These are phyloP conservation scores for Ruditapes philippinarum DNA, from an alignment of 1,140 invertebrate species.

Conservation along the genomic window DNA sequence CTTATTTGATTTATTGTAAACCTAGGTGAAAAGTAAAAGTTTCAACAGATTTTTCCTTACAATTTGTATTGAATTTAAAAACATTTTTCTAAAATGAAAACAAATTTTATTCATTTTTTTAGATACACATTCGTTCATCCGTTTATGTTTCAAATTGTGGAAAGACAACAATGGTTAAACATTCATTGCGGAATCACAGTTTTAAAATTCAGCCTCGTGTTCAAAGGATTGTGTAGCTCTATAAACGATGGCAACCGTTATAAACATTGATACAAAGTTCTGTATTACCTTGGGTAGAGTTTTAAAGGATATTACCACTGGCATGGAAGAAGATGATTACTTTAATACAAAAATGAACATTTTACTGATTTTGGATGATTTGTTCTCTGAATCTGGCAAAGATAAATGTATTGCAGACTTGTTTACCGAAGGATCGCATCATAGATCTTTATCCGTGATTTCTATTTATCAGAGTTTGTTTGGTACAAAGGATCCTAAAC, in stretches of 20 bases:
- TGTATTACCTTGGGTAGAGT: neutral
- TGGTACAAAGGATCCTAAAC: constrained; percentile 55
- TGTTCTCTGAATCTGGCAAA: constrained; percentile 40
- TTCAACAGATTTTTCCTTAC: too few species aligned
- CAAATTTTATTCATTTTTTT: too few species aligned
- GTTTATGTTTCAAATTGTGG: too few species aligned
- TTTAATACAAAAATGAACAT: neutral
- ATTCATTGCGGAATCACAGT: too few species aligned
- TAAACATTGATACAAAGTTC: neutral
- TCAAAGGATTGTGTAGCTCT: constrained; percentile 40
- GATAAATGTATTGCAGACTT: constrained; percentile 32
- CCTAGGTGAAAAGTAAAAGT: too few species aligned
- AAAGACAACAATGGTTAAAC: too few species aligned
- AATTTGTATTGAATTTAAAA: too few species aligned
- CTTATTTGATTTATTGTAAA: too few species aligned
- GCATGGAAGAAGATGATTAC: constrained; percentile 12
- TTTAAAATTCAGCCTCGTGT: constrained; percentile 12
- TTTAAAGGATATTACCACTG: neutral
- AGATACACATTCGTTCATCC: too few species aligned
- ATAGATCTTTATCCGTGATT: constrained; percentile 54
- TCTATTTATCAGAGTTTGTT: constrained; percentile 57
- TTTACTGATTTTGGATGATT: constrained; percentile 36
- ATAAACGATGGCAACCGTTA: constrained; percentile 38
- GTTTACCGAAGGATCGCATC: constrained; percentile 48
- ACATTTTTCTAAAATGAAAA: too few species aligned